Percentiles rank a stretch among this genome's conserved stretches.
phyloP scores from a whole-genome alignment of 2,888 invertebrate species.

The Iphiclides podalirius region DNA sequence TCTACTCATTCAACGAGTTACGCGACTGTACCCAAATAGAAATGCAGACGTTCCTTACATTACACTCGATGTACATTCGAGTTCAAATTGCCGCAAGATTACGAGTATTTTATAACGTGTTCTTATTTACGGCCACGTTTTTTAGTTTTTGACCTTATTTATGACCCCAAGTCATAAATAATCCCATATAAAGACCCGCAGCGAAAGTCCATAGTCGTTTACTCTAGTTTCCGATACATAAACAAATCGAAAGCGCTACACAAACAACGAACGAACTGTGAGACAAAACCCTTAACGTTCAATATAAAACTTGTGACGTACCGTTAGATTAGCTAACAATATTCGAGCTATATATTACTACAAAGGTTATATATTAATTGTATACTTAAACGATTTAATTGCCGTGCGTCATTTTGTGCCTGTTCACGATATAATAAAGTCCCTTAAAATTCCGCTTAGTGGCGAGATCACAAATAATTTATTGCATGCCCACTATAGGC shows the following conservation, averaged over 20 bases:
- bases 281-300: constrained; percentile 1
- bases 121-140: neutral
- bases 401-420: constrained; percentile 18
- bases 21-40: neutral
- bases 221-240: neutral
- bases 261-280: constrained; percentile 3
- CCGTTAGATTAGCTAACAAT: neutral
- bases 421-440: constrained; percentile 1
- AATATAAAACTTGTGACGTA: constrained; percentile 18
- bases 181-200: no score
- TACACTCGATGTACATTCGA: neutral
- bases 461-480: constrained; percentile 5
- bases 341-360: constrained; percentile 19
- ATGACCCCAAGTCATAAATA: neutral
- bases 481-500: constrained; percentile 22
- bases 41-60: neutral
- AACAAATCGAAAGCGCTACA: constrained; percentile 2
- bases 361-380: constrained; percentile 18
- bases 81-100: neutral
- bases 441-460: neutral
- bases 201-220: neutral
- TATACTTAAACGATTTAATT: constrained; percentile 14
- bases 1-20: no score
- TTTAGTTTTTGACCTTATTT: neutral
- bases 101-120: neutral